phyloP scores from a whole-genome alignment of 2,888 invertebrate genomes.

The Drosophila paracracens region DNA sequence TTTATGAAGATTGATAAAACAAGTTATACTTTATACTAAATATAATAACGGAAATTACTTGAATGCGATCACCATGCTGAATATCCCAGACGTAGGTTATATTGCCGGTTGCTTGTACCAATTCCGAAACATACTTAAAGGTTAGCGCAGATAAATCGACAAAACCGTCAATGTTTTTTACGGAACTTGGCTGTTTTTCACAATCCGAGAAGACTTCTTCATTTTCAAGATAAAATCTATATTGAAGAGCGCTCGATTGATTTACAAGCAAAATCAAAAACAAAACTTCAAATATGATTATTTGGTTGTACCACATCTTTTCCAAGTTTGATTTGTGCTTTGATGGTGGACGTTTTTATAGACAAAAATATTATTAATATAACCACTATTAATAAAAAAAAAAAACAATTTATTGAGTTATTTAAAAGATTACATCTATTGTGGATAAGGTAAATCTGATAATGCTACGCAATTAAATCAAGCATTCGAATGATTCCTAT shows the following conservation, averaged over 20 bases:
- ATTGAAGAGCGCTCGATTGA: conserved; percentile 20
- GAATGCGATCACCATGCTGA: conserved; percentile 15
- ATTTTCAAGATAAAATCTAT: conserved; percentile 2
- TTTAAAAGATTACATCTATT: neutral
- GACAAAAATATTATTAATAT: neutral
- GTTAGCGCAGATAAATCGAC: neutral
- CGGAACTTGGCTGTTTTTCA: neutral
- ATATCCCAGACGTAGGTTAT: conserved; percentile 19
- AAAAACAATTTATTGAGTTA: neutral
- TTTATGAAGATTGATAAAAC: too few relatives aligned
- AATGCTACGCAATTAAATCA: neutral
- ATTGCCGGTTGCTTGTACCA: conserved; percentile 11
- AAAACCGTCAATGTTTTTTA: neutral
- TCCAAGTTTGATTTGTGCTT: neutral
- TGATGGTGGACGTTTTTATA: conserved; percentile 3
- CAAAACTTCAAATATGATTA: neutral
- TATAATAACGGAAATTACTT: conserved; percentile 18
- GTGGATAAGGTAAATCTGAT: neutral
- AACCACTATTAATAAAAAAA: neutral
- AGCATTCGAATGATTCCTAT: neutral
- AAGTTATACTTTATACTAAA: neutral
- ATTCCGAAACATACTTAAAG: neutral
- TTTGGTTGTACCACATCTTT: neutral
- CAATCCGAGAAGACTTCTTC: conserved; percentile 19
- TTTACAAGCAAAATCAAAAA: neutral